These are phyloP conservation scores for Umimayanthus kanabou DNA, from an alignment of 92 coral and sea anemone species.

Conservation along the genomic window DNA sequence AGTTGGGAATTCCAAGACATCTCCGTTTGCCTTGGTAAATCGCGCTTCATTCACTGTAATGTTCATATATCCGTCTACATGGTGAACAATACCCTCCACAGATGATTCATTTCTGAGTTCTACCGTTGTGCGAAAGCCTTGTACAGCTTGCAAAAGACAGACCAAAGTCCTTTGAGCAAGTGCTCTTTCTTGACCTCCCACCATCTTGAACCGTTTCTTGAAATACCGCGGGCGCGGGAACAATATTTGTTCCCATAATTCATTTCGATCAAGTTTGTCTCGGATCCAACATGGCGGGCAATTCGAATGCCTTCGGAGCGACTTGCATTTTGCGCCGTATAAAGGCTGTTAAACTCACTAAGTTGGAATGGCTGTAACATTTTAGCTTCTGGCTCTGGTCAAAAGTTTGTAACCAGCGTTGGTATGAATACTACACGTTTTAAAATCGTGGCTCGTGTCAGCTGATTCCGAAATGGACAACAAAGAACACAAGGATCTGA, in stretches of 20 bases:
- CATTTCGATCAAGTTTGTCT: conserved; percentile 8
- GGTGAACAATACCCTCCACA: conserved; percentile 77
- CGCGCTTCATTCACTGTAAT: conserved; percentile 74
- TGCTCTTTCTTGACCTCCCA: conserved; percentile 87
- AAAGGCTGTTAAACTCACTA: too few species aligned
- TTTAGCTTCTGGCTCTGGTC: not conserved
- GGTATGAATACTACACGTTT: not conserved
- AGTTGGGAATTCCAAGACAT: conserved; percentile 63
- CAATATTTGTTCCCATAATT: not conserved
- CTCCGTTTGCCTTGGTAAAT: conserved; percentile 70
- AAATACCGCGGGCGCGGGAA: conserved; percentile 20
- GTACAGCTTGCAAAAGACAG: conserved; percentile 88
- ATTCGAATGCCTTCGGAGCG: not conserved
- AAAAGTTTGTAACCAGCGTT: not conserved
- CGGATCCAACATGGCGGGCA: conserved; percentile 13
- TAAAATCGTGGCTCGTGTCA: not conserved
- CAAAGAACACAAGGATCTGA: not conserved
- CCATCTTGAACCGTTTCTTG: conserved; percentile 51
- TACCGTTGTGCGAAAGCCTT: conserved; percentile 86
- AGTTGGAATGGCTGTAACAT: not conserved
- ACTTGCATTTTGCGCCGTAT: not conserved
- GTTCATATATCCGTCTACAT: conserved; percentile 97
- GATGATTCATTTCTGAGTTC: conserved; percentile 93
- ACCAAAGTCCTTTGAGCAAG: conserved; percentile 80
- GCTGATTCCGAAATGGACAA: not conserved